Conservation (phyloP, 2,113 vertebrate species). For the Heliornis fulica region DNA sequence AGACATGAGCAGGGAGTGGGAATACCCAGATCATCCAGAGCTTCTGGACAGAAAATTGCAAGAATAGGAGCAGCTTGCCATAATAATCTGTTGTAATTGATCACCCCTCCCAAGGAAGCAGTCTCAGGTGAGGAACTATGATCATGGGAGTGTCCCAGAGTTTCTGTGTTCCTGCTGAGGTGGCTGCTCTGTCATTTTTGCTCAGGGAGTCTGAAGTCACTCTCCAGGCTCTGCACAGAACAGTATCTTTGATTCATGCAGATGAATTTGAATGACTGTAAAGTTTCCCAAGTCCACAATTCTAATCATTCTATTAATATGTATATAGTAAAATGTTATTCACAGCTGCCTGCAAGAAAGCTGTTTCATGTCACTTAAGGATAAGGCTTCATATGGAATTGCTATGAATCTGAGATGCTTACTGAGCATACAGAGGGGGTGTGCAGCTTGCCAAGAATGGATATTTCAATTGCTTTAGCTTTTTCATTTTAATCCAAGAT, state of each 20-base stretch:
- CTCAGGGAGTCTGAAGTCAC: not conserved
- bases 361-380: not conserved
- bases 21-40: not conserved
- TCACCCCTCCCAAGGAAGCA: not conserved
- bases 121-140: not conserved
- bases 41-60: not conserved
- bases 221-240: not conserved
- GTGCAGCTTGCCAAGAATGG: not conserved
- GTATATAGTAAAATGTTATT: not conserved
- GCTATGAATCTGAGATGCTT: not conserved
- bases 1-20: not conserved
- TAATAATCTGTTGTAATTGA: not conserved
- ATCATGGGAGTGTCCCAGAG: not conserved
- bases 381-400: not conserved
- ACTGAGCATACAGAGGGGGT: not conserved
- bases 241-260: not conserved
- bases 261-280: not conserved
- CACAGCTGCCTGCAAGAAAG: not conserved
- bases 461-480: not conserved
- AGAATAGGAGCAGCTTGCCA: not conserved
- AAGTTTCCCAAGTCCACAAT: not conserved
- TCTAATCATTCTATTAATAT: not conserved
- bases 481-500: constrained; percentile 1
- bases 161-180: not conserved
- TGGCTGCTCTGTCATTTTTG: not conserved